Conservation (phyloP, 2,888 invertebrate species). For the Hydraecia micacea region DNA sequence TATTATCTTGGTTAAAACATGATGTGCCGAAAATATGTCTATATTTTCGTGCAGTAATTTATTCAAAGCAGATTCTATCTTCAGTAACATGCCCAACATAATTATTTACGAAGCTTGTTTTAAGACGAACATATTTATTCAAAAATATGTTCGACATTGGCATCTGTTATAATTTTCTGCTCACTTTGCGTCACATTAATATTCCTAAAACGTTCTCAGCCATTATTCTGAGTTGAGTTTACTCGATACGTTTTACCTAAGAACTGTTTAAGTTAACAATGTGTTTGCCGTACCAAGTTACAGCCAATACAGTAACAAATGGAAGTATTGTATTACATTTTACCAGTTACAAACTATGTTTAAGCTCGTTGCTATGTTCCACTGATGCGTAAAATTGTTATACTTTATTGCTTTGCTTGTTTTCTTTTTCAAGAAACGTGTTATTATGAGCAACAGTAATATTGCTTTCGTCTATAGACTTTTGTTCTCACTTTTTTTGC, state of each 20-base stretch:
- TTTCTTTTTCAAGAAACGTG: conserved; percentile 65
- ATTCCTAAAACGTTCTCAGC: conserved; percentile 79
- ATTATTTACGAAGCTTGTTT: conserved; percentile 49
- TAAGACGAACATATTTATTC: conserved; percentile 40
- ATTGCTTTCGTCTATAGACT: conserved; percentile 42
- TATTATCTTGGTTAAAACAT: conserved; percentile 21
- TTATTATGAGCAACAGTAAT: conserved; percentile 66
- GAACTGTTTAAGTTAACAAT: conserved; percentile 72
- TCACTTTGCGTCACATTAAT: conserved; percentile 76
- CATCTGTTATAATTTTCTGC: conserved; percentile 74
- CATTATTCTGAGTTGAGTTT: conserved; percentile 79
- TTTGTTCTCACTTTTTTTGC: conserved; percentile 45
- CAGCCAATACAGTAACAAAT: conserved; percentile 79
- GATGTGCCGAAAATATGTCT: conserved; percentile 7
- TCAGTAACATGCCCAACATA: conserved; percentile 35
- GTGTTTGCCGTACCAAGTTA: conserved; percentile 77
- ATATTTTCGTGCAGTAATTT: conserved; percentile 37
- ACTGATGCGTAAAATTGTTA: conserved; percentile 74
- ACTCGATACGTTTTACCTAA: conserved; percentile 71
- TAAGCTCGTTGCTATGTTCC: conserved; percentile 75
- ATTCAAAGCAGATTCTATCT: conserved; percentile 48
- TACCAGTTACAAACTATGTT: conserved; percentile 75
- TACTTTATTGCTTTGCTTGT: conserved; percentile 70
- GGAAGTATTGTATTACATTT: conserved; percentile 82
- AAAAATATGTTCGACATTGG: conserved; percentile 60